Evolutionary conservation across 1,140 invertebrate species (phyloP), one percentile per base, ranked within the genome.

Genomic region (Ditylenchus dipsaci): DNA sequence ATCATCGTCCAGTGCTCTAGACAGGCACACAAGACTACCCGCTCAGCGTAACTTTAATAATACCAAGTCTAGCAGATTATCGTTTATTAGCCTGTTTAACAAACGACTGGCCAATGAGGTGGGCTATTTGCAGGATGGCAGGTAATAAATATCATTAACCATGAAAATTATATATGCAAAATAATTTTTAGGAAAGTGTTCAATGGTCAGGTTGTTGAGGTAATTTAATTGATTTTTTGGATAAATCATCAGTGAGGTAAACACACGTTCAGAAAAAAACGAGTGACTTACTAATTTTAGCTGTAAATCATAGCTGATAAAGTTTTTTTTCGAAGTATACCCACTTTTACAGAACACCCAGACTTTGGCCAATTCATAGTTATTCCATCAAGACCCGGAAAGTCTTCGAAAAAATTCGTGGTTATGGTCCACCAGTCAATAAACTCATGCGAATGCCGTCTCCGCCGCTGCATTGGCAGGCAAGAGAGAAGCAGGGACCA

Each of bases 121-220:
- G n/a, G 59, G 15, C 1, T 61, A 61, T 61, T 30, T 61, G 19
- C 17, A 61, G 59, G 59, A 61, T 30, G 59, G 59, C n/a, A 53
- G 33, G 33, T 38, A 11, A 38, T 3, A 38, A 38, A 38, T 5
- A 38, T 38, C 11, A 38, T 38, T 3, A 38, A 38, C 11, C 33
- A 11, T 38, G 33, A 38, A 38, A 38, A 42, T 15, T 60, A 69
- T 63, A 62, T 60, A 5, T n/a, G n/a, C n/a, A n/a, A 38, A 38
- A 38, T 11, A 38, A 3, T 38, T 5, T 38, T 38, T 38, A 21
- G 69, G 19, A 71, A 72, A 21, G 38, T 71, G 1, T 72, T 61
- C 21, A 58, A 71, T 47, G 69, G 69, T n/a, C 49, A 71, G 63
- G 29, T 72, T 43, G 11, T 72, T 3, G 42, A 71, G 49, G 59